These are phyloP conservation scores for Helostoma temminkii DNA, from an alignment of 2,797 vertebrate species.

Conservation along the genomic window DNA sequence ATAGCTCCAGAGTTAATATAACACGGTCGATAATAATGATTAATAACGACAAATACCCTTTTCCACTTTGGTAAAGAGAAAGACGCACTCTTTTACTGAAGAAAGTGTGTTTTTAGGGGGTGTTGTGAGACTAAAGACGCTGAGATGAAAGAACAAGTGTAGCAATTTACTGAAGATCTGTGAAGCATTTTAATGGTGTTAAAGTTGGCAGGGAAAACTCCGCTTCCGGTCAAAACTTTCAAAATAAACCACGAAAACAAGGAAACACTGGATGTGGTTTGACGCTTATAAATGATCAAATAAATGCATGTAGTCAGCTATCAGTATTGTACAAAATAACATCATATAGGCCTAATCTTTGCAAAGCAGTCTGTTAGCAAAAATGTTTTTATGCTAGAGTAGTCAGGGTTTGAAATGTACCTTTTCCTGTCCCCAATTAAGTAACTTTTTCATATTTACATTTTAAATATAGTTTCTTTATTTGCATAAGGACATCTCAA, in stretches of 20 bases:
- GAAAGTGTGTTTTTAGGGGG: accelerated
- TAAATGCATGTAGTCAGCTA: no score
- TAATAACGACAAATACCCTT: not conserved
- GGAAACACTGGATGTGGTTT: not conserved
- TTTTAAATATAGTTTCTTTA: no score
- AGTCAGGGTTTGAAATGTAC: no score
- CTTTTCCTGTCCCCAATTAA: no score
- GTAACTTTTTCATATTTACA: no score
- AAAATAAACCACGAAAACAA: constrained; percentile 31
- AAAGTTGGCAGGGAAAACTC: not conserved
- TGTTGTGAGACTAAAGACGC: not conserved
- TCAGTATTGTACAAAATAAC: no score
- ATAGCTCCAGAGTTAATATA: not conserved
- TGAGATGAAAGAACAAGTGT: not conserved
- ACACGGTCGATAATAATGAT: not conserved
- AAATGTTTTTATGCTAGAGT: no score
- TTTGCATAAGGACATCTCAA: no score
- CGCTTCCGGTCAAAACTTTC: constrained; percentile 46
- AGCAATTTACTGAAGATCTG: constrained; percentile 21
- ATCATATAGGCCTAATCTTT: no score
- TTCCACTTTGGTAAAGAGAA: accelerated
- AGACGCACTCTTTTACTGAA: accelerated
- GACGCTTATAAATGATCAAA: not conserved
- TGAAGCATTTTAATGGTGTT: not conserved
- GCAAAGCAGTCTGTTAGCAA: no score